Evolutionary conservation across 2,888 invertebrate genomes (phyloP), one percentile per base, ranked within the genome.

Genomic region (Drosophila monieri): DNA sequence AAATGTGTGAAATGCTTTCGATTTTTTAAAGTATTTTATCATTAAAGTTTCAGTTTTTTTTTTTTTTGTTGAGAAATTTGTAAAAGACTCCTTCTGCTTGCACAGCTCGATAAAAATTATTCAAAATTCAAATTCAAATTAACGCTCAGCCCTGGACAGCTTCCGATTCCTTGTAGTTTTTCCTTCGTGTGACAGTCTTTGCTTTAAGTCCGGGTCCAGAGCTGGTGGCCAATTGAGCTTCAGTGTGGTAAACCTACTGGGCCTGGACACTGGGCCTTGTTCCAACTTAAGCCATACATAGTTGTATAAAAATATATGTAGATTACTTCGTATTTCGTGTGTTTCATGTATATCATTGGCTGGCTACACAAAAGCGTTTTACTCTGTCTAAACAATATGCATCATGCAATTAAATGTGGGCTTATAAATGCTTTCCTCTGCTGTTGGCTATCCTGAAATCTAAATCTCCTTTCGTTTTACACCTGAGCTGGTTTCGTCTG

Each of bases 401-500:
- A 47, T 49, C 21, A 57, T 69, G 79, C 66, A 62, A 69, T 68
- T 54, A 44, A 32, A 49, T 52, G 60, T 53, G 49, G 71, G 44
- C 55, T 27, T 62, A 39, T 79, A 80, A 80, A 80, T 80, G 84
- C 80, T 70, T 74, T 78, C 74, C 76, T 80, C 76, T 80, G 60
- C 77, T 64, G 73, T 67, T 83, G 80, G 80, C 80, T 41, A 64
- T 70, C 64, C 55, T 52, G 35, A 55, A 71, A 52, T 61, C 43
- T 66, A 54, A 59, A 65, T 52, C 44, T 48, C 37, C 30, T 37
- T 23, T 43, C 43, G 21, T 58, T 78, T 94, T 94, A 95, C 90
- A 95, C 93, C 92, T 94, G 94, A 89, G 94, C 94, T 88, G 94
- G 93, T 92, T 95, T 95, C 80, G 94, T 92, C 89, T 95, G 81